Conservation (phyloP, 2,888 invertebrate genomes). For the Volucella inflata region DNA sequence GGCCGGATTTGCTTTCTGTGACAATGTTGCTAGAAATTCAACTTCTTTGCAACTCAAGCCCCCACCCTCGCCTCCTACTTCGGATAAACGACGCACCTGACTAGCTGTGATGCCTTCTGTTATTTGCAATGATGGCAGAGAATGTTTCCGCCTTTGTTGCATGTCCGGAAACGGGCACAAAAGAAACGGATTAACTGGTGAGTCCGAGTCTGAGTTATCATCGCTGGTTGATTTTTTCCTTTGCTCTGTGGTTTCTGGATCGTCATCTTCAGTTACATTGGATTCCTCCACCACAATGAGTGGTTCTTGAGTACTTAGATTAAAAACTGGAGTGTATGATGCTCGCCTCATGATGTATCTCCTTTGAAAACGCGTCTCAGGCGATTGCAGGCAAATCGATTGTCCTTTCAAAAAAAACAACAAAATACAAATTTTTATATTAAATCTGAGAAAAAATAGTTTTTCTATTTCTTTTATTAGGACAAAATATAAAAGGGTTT, state of each 20-base stretch:
- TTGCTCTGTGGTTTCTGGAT: slow-evolving; percentile 85
- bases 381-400: slow-evolving; percentile 42
- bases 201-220: slow-evolving; percentile 88
- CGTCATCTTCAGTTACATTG: slow-evolving; percentile 87
- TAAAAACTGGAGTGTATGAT: slow-evolving; percentile 87
- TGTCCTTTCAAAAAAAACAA: slow-evolving; percentile 45
- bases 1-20: slow-evolving; percentile 87
- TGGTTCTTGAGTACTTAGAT: slow-evolving; percentile 88
- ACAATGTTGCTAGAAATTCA: slow-evolving; percentile 93
- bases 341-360: slow-evolving; percentile 86
- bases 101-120: slow-evolving; percentile 94
- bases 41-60: slow-evolving; percentile 92
- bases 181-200: slow-evolving; percentile 92
- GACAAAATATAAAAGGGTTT: no score
- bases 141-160: slow-evolving; percentile 91
- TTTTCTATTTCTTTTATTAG: no score
- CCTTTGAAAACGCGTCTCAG: slow-evolving; percentile 20
- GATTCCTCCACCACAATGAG: slow-evolving; percentile 93
- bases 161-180: slow-evolving; percentile 91
- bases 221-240: slow-evolving; percentile 84
- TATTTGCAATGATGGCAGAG: slow-evolving; percentile 92
- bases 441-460: background rate
- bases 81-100: slow-evolving; percentile 92
- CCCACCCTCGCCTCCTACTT: slow-evolving; percentile 89
- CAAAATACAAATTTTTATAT: background rate